Percentiles rank a stretch among this genome's conserved stretches.
These are phyloP conservation scores for Andrena trimmerana DNA, from an alignment of 2,888 invertebrate genomes.

Conservation along the genomic window DNA sequence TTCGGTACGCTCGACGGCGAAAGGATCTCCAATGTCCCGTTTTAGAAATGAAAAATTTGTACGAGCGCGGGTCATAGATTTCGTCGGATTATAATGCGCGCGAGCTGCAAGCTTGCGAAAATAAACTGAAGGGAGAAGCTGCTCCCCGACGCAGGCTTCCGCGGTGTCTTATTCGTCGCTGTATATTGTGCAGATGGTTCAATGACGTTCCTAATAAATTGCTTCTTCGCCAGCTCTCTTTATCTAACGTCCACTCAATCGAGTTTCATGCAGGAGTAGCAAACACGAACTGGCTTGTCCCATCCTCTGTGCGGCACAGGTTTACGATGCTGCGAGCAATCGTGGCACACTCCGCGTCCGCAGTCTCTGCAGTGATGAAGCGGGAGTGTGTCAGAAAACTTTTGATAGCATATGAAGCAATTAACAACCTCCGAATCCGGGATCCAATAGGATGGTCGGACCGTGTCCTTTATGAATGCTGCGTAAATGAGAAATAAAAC, in stretches of 20 bases:
- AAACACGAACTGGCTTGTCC: conserved; percentile 90
- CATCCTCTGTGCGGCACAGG: conserved; percentile 92
- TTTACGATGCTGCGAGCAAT: conserved; percentile 89
- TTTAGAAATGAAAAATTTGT: neutral
- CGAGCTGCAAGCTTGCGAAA: neutral
- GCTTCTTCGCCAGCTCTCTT: neutral
- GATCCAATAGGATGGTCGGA: conserved; percentile 92
- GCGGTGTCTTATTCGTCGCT: conserved; percentile 6
- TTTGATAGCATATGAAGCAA: conserved; percentile 89
- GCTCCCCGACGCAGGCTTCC: neutral
- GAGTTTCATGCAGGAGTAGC: conserved; percentile 88
- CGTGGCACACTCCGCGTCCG: conserved; percentile 92
- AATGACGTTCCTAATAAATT: conserved; percentile 8
- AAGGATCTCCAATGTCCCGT: neutral
- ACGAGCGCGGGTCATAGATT: neutral
- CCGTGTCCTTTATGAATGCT: conserved; percentile 91
- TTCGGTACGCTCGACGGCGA: conserved; percentile 1
- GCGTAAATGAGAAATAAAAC: conserved; percentile 49
- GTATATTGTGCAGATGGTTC: conserved; percentile 25
- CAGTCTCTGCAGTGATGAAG: conserved; percentile 88
- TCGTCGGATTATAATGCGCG: neutral
- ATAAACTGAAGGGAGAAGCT: neutral
- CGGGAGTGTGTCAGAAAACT: conserved; percentile 85
- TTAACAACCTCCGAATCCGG: conserved; percentile 90
- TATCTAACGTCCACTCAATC: conserved; percentile 63